Base-by-base conservation (phyloP, 2,888 invertebrate genomes). In the Priocnemis perturbator region DNA sequence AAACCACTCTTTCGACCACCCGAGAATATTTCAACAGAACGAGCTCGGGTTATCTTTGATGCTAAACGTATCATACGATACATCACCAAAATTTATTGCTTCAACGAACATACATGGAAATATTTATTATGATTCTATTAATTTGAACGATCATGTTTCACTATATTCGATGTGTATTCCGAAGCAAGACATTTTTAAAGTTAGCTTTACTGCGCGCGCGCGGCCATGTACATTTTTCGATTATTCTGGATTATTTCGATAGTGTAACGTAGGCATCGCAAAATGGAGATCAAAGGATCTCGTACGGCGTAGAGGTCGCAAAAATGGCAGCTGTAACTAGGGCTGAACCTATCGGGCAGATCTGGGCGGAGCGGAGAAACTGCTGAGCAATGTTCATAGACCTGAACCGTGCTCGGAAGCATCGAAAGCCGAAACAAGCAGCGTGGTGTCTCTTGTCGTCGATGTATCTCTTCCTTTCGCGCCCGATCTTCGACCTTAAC, bases 361-460 rank as follows among this genome's bases (percentile, higher is more conserved):
- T 74, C 82, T 74, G 86, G 88, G 88, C 87, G 87, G 87, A 79
- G 87, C 87, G 83, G 83, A 83, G 86, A 87, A 87, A 85, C 76
- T 82, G 88, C 85, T 85, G 86, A 87, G 85, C 77, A 84, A 86
- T 85, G 79, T 83, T 82, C 76, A 82, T 81, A 80, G 82, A 83
- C 67, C 73, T 69, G 75, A 76, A 74, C 74, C 78, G 67, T 48
- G 72, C 70, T 69, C 63, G 73, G 67, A 73, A 75, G 59, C 71
- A 65, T 59, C 69, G 71, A 60, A 64, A 66, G 53, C 21, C 50
- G 23, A 64, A 63, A 73, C 67, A 76, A 78, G 73, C 75, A 79
- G 73, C 64, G 67, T 62, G 73, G 73, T 77, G 45, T 45, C 75
- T 67, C 73, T 74, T 72, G 69, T 73, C 73, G 59, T 11, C 17